Evolutionary conservation across 2,113 vertebrate genomes (phyloP), one percentile per base, ranked within the genome.

Genomic region (Rattus norvegicus): DNA sequence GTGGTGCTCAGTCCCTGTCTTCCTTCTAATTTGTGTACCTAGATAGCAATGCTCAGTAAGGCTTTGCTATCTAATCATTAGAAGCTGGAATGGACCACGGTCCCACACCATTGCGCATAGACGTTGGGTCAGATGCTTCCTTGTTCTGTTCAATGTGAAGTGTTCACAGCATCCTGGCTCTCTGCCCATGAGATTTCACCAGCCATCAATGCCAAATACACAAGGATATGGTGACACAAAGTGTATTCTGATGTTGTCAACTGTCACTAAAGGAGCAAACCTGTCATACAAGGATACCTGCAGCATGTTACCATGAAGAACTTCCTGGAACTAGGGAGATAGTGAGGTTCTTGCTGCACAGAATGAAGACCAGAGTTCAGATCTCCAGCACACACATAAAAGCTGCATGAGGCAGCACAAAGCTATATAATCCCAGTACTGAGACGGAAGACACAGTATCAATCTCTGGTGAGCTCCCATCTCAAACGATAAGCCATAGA

Each of bases 61-160:
- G 39, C 19, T 77, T 83, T 72, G n/a, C 26, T 22, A 14, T 75
- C 76, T n/a, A 12, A 70, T 36, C 0, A 36, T 33, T 10, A 59
- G 30, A 28, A 20, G 49, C 39, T 69, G 22, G 7, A 2, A 22
- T 13, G 63, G 30, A 56, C 43, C 52, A 5, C n/a, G 67, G 39
- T 7, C 5, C 14, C 14, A n/a, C 52, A 0, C 39, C 24, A 63
- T 10, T 36, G 22, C 16, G 1, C 9, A 1, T 1, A 9, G 81
- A 43, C 5, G 0, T 26, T 9, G 49, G 17, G 36, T 28, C 12
- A 56, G 75, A 30, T 14, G 6, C 2, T 17, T 85, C 87, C 39
- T 69, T 43, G 70, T 43, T 1, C n/a, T 75, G 10, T 61, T 20
- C 10, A 47, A 26, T 61, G 54, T 20, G 12, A 43, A 28, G 26